phyloP scores from a whole-genome alignment of 2,888 invertebrate species.

The Aporophyla nigra region DNA sequence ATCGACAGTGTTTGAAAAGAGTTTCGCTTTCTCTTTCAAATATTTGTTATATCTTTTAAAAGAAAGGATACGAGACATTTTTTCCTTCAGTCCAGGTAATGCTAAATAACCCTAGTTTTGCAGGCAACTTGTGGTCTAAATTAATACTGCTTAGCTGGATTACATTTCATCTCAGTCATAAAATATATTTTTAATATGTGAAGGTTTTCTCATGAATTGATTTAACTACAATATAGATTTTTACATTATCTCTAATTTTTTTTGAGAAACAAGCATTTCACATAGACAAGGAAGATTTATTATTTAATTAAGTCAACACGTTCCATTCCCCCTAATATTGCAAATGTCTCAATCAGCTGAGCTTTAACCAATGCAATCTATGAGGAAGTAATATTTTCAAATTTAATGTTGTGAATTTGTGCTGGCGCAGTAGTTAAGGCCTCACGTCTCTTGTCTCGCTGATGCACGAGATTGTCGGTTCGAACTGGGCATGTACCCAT shows the following conservation, averaged over 20 bases:
- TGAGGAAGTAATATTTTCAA: neutral
- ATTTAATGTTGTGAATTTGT: neutral
- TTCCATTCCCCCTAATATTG: neutral
- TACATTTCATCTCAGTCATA: neutral
- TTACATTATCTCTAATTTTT: neutral
- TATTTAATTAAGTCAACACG: neutral
- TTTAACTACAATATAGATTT: neutral
- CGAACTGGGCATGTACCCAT: neutral
- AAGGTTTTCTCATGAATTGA: neutral
- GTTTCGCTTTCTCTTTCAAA: neutral
- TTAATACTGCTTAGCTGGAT: neutral
- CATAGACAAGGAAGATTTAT: constrained; percentile 15
- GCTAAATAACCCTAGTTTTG: neutral
- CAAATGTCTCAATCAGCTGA: neutral
- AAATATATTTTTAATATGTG: neutral
- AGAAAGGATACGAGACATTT: neutral
- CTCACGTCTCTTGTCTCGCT: too few species aligned
- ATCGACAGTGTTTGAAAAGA: neutral
- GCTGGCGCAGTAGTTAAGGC: neutral
- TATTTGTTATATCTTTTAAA: neutral
- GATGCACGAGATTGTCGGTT: neutral
- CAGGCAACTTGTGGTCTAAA: neutral
- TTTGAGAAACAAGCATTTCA: neutral
- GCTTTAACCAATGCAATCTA: neutral
- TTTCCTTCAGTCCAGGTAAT: neutral